phyloP scores from a whole-genome alignment of 37 sponge, comb jelly and placozoan species.

The Amphimedon queenslandica region DNA sequence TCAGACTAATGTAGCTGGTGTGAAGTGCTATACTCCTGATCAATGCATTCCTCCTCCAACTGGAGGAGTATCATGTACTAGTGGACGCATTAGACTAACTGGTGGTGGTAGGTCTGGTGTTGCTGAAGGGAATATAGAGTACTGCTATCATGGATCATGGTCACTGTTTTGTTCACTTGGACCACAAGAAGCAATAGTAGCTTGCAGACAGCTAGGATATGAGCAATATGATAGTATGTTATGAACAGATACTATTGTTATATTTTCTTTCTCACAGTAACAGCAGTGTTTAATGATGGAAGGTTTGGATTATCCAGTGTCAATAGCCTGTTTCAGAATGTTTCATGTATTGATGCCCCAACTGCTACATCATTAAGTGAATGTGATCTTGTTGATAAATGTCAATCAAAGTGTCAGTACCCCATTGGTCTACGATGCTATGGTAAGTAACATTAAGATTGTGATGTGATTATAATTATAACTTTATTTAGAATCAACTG shows the following conservation, averaged over 20 bases:
- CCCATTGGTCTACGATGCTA: conserved; percentile 2
- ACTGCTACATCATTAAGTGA: not conserved
- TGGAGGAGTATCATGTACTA: not conserved
- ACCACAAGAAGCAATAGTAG: not conserved
- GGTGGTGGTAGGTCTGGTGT: not conserved
- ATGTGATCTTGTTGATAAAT: conserved; percentile 1
- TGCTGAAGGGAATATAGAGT: not conserved
- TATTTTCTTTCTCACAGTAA: not conserved
- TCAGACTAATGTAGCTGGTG: not conserved
- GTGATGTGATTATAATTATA: too few species aligned
- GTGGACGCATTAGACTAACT: not conserved
- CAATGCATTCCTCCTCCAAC: not conserved
- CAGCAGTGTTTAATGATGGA: conserved; percentile 1
- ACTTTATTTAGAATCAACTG: not conserved
- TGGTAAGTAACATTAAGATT: not conserved
- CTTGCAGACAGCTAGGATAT: conserved; percentile 4
- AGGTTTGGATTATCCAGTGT: not conserved
- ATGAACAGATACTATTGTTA: not conserved
- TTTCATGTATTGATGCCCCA: not conserved
- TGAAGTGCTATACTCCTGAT: not conserved
- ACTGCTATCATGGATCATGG: conserved; percentile 7
- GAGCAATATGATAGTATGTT: not conserved
- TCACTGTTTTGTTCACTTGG: not conserved
- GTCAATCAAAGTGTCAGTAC: not conserved
- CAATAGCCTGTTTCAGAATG: not conserved